A percentile compares a stretch with the other conserved stretches of the same genome.
Conservation (phyloP, 2,113 vertebrate species). For the Promerops cafer region DNA sequence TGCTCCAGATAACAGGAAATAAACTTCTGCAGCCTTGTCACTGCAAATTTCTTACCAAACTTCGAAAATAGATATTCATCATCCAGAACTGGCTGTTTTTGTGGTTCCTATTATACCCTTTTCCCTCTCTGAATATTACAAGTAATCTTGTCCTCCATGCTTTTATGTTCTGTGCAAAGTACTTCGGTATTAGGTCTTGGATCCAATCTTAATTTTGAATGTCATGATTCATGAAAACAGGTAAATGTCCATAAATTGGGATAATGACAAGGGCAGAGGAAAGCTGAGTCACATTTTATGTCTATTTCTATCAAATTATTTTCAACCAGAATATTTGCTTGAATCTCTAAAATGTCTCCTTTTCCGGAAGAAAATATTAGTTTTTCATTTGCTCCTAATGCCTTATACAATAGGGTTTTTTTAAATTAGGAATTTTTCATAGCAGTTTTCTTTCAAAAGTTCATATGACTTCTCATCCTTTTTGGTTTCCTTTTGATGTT, state of each 20-base stretch:
- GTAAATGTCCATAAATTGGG: neutral
- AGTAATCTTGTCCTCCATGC: neutral
- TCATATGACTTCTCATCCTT: neutral
- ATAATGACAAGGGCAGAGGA: neutral
- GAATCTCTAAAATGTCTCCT: neutral
- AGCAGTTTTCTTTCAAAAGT: neutral
- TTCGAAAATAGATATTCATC: neutral
- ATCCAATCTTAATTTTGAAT: neutral
- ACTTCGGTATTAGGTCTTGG: neutral
- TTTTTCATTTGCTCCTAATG: neutral
- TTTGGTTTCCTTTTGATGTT: neutral
- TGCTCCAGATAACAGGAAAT: neutral
- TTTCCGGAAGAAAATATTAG: neutral
- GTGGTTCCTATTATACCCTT: neutral
- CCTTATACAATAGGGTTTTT: neutral
- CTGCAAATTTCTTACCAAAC: neutral
- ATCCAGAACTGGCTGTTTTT: neutral
- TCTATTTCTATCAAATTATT: neutral
- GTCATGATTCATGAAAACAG: neutral
- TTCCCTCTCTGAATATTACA: neutral
- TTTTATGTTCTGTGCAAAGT: neutral
- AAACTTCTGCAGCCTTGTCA: neutral
- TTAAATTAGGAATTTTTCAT: neutral
- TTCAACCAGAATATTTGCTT: neutral
- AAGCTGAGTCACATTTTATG: neutral